phyloP scores from a whole-genome alignment of 2,113 vertebrate species.

The Meles meles region DNA sequence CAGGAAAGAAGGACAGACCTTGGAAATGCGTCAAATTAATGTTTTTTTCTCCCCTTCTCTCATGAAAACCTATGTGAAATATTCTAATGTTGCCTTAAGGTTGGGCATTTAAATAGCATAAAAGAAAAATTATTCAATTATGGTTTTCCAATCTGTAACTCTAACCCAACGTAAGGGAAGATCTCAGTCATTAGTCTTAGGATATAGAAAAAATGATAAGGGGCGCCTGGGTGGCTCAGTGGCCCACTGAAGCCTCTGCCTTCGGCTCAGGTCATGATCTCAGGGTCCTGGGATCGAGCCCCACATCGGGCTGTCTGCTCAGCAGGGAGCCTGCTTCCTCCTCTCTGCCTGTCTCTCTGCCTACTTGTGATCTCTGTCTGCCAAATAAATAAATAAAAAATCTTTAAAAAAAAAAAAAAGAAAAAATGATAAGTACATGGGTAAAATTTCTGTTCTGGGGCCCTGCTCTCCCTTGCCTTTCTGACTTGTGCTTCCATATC shows the following conservation, averaged over 20 bases:
- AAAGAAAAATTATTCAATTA: conserved; percentile 41
- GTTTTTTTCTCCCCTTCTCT: not conserved
- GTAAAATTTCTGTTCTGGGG: not conserved
- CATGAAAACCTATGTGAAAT: conserved; percentile 49
- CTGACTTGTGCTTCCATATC: not conserved
- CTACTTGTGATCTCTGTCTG: too few species aligned
- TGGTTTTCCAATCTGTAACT: conserved; percentile 10
- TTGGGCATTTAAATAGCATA: conserved; percentile 54
- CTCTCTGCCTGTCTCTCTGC: too few species aligned
- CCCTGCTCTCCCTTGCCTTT: not conserved
- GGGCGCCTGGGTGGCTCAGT: too few species aligned
- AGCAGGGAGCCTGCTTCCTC: too few species aligned
- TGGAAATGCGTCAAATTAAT: conserved; percentile 3
- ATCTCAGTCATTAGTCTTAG: not conserved
- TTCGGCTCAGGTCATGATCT: too few species aligned
- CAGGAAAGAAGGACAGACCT: conserved; percentile 57
- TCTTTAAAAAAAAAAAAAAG: conserved; percentile 51
- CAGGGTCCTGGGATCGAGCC: too few species aligned
- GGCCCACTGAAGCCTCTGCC: too few species aligned
- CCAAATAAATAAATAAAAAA: too few species aligned
- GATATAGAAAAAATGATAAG: conserved; percentile 2
- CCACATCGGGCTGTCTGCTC: too few species aligned
- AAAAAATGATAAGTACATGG: conserved; percentile 18
- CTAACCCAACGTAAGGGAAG: not conserved
- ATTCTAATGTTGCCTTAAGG: conserved; percentile 36